These are phyloP conservation scores for Ploceus nigricollis DNA, from an alignment of 2,113 vertebrate genomes.

Conservation along the genomic window DNA sequence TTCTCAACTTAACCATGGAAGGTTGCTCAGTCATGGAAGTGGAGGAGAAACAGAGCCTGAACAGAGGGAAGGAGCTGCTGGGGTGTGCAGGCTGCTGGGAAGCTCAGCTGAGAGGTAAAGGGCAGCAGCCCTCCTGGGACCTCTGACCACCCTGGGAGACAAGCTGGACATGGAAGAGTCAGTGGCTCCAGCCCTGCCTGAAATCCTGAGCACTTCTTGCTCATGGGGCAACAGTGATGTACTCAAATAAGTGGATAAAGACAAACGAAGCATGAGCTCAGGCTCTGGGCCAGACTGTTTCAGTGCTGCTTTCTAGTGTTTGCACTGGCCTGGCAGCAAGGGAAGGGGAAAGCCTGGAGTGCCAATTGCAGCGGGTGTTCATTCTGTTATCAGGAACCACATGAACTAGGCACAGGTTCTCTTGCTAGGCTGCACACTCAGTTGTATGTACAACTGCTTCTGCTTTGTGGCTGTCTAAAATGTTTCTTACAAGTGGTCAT, in stretches of 20 bases:
- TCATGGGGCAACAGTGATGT: fast-evolving
- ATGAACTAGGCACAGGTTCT: background rate
- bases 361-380: fast-evolving
- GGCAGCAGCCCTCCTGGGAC: background rate
- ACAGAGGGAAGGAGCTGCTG: background rate
- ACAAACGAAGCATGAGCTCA: fast-evolving
- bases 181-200: background rate
- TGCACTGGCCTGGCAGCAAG: background rate
- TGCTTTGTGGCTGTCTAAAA: background rate
- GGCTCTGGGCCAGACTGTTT: background rate
- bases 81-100: background rate
- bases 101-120: background rate
- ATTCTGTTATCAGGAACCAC: background rate
- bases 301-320: background rate
- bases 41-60: background rate
- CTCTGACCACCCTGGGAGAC: background rate
- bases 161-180: background rate
- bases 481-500: background rate
- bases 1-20: background rate
- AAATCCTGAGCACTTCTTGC: fast-evolving
- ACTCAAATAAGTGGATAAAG: background rate
- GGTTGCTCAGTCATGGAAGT: background rate
- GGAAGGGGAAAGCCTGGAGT: background rate
- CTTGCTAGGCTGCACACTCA: background rate
- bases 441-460: background rate